A percentile compares a stretch with the other conserved stretches of the same genome.
Evolutionary conservation across 1,140 invertebrate genomes (phyloP).

Genomic region (Monochamus saltuarius): DNA sequence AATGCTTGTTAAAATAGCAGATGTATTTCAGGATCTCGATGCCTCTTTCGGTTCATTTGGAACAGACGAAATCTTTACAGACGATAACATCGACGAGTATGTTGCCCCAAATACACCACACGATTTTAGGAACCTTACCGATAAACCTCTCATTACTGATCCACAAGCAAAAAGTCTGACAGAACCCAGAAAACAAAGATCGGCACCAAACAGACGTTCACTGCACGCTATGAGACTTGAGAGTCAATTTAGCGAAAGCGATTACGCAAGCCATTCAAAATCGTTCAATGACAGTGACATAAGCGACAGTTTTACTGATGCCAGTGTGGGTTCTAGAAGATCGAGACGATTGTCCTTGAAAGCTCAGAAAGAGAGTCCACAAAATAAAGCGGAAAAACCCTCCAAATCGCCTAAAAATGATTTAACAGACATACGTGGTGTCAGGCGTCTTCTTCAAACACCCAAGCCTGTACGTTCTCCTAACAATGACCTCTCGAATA

Average conservation of each 20-base stretch:
- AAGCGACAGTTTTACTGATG: too few relatives aligned
- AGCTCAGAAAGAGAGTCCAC: neutral
- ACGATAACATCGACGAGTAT: too few relatives aligned
- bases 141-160: conserved; percentile 9
- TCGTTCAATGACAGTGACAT: too few relatives aligned
- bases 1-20: too few relatives aligned
- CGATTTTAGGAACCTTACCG: conserved; percentile 2
- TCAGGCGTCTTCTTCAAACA: conserved; percentile 47
- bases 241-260: too few relatives aligned
- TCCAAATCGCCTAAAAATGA: conserved; percentile 52
- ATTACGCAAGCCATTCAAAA: too few relatives aligned
- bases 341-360: neutral
- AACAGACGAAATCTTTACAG: conserved; percentile 3
- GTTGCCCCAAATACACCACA: neutral
- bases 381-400: conserved; percentile 20
- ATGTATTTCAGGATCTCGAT: neutral
- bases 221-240: neutral
- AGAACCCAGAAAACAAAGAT: neutral
- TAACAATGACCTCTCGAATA: conserved; percentile 46
- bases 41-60: conserved; percentile 6
- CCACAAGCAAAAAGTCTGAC: conserved; percentile 1
- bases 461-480: conserved; percentile 43
- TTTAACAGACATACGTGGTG: conserved; percentile 49
- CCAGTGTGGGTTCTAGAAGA: too few relatives aligned
- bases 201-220: conserved; percentile 10